Conservation (phyloP, 2,797 vertebrate species). For the Rhinella marina region DNA sequence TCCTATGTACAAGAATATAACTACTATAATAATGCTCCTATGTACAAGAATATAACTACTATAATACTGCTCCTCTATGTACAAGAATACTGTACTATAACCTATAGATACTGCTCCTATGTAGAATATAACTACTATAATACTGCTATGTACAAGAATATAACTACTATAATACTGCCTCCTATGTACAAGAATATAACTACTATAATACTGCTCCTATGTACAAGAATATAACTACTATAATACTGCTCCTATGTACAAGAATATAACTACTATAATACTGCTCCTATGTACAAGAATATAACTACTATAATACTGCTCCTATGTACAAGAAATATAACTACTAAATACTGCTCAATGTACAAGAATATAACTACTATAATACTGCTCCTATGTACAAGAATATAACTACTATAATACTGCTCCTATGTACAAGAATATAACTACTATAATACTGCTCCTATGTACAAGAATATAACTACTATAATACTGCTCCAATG, state of each 20-base stretch:
- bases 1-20: slow-evolving; percentile 1
- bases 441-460: too few relatives aligned
- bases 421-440: too few relatives aligned
- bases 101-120: neutral
- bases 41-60: neutral
- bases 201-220: neutral
- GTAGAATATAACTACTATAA: slow-evolving; percentile 9
- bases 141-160: slow-evolving; percentile 5
- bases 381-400: too few relatives aligned
- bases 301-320: slow-evolving; percentile 1
- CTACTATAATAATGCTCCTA: neutral
- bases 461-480: neutral
- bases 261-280: slow-evolving; percentile 4
- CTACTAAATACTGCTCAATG: neutral
- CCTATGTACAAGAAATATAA: neutral
- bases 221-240: neutral
- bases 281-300: neutral
- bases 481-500: neutral
- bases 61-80: neutral
- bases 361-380: neutral
- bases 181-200: slow-evolving; percentile 5
- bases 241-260: neutral
- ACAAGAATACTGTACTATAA: slow-evolving; percentile 9
- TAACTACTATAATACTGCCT: slow-evolving; percentile 1
- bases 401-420: too few relatives aligned